A percentile compares a stretch with the other conserved stretches of the same genome.
Evolutionary conservation across 1,140 invertebrate species (phyloP).

Genomic region (Caenorhabditis brenneri): DNA sequence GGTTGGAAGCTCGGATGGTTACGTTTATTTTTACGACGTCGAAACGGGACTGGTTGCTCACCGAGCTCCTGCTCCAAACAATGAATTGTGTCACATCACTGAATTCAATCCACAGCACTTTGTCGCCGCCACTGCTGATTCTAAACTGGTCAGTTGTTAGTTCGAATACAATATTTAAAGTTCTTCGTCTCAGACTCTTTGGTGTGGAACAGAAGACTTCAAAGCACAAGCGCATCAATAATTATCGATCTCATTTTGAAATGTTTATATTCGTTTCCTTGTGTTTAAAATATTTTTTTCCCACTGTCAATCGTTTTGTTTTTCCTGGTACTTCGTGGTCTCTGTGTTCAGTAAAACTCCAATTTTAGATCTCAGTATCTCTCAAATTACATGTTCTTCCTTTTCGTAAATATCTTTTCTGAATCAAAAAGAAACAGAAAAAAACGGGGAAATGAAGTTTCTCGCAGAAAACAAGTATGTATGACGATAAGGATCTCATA

Average conservation of each 20-base stretch:
- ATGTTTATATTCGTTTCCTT: no score
- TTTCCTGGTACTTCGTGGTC: no score
- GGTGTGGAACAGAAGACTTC: not conserved
- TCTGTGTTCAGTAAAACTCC: no score
- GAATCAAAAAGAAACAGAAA: no score
- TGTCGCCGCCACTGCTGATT: conserved; percentile 95
- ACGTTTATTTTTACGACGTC: conserved; percentile 92
- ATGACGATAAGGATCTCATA: not conserved
- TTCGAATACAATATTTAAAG: not conserved
- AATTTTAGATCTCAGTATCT: not conserved
- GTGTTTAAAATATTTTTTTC: no score
- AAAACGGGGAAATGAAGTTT: no score
- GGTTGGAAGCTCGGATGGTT: conserved; percentile 84
- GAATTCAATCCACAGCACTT: conserved; percentile 99
- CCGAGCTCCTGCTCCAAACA: conserved; percentile 73
- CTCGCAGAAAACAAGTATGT: no score
- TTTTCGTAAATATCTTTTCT: no score
- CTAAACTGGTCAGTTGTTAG: conserved; percentile 80
- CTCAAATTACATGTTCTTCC: not conserved
- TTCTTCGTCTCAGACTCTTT: not conserved
- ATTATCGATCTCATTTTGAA: not conserved
- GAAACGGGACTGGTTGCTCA: conserved; percentile 75
- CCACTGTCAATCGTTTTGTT: no score
- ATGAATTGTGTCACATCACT: conserved; percentile 93
- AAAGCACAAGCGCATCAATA: not conserved